Base-by-base conservation (phyloP, 2,797 vertebrate species). In the Phoeniculus purpureus region DNA sequence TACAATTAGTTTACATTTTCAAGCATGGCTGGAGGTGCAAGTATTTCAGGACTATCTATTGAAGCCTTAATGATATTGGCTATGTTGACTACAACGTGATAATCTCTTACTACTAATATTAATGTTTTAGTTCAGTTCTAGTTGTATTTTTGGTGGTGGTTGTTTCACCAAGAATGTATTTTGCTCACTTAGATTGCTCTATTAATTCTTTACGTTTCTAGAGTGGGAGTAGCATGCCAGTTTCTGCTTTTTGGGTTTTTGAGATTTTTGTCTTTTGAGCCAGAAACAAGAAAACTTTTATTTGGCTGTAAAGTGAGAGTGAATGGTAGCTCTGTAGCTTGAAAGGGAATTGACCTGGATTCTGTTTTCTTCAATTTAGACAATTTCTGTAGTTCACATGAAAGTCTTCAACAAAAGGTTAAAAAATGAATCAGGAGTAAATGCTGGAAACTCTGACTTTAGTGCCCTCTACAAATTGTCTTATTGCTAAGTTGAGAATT, bases 1-100 rank as follows among this genome's bases (percentile, higher is more conserved):
- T 73, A 94, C 91, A 94, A 87, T 87, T 91, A 52, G 89, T 96
- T 67, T 91, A 89, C 85, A 81, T 93, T 96, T 95, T 92, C 77
- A 74, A 90, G 48, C 64, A 74, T 51, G 93, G 87, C 81, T 95
- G 85, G 82, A 94, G 70, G 58, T 88, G 62, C 6, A 83, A 75
- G 29, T 85, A 55, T 71, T 94, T 82, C 21, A 78, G 73, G 34
- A 37, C 55, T 7, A 8, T 70, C 45, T 81, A 5, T 45, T 71
- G 40, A 84, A 79, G 90, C 81, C 64, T 94, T 94, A 85, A 85
- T 87, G 67, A 76, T 34, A 14, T 48, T 91, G 92, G 82, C 84
- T 87, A 70, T 71, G 43, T 92, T 77, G 89, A 81, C 21, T 62
- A 66, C 31, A 62, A 47, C 64, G 34, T 26, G 71, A 67, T 81